Percentiles rank a stretch among this genome's conserved stretches.
phyloP scores from a whole-genome alignment of 1,140 invertebrate genomes.

The Cecropterus lyciades region DNA sequence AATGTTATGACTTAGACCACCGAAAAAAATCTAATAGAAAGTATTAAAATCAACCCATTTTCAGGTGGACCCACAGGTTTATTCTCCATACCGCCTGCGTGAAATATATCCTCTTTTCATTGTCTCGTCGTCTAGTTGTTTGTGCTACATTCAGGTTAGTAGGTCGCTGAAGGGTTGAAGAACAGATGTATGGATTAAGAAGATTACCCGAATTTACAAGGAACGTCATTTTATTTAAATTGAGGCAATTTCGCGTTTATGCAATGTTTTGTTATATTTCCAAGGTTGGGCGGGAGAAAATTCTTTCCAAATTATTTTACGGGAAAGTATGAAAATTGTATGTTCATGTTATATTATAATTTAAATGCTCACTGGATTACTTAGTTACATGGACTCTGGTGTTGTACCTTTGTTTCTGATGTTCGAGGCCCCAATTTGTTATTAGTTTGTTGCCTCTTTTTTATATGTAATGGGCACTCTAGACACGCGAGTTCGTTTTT shows the following conservation, averaged over 20 bases:
- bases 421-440: too few species aligned
- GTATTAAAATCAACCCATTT: too few species aligned
- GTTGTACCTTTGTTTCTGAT: too few species aligned
- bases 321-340: not conserved
- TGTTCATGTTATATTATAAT: not conserved
- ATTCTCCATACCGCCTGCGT: not conserved
- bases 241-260: conserved; percentile 11
- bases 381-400: too few species aligned
- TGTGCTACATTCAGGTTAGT: conserved; percentile 1
- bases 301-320: not conserved
- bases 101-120: conserved; percentile 7
- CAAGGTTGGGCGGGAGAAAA: not conserved
- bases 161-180: conserved; percentile 16
- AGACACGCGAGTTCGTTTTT: too few species aligned
- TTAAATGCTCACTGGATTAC: not conserved
- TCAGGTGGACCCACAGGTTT: not conserved
- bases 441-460: too few species aligned
- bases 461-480: too few species aligned
- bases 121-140: conserved; percentile 5
- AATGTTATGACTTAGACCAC: too few species aligned
- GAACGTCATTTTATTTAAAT: conserved; percentile 11
- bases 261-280: not conserved
- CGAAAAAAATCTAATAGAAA: too few species aligned
- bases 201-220: conserved; percentile 11
- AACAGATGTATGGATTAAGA: conserved; percentile 25